Evolutionary conservation across 1,140 invertebrate genomes (phyloP).

Genomic region (Drosophila lowei): DNA sequence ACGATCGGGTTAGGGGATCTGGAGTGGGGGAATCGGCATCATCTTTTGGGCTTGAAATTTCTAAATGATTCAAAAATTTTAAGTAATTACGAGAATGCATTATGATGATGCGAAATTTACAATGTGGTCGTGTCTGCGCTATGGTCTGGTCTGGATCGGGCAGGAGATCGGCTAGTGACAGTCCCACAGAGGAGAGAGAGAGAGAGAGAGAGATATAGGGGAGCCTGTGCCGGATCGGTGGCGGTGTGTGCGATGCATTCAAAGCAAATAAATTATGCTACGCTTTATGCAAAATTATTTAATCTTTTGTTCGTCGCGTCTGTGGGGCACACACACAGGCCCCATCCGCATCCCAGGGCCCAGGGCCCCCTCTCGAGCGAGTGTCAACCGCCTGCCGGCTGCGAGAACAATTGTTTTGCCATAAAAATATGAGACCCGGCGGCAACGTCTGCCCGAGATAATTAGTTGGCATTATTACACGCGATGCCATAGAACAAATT

Average conservation of each 20-base stretch:
- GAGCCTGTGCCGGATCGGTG: conserved; percentile 64
- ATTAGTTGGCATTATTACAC: conserved; percentile 76
- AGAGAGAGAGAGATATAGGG: conserved; percentile 2
- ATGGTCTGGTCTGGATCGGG: conserved; percentile 13
- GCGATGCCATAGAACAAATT: conserved; percentile 57
- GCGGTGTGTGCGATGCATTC: conserved; percentile 78
- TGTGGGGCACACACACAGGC: conserved; percentile 23
- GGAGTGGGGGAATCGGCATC: conserved; percentile 34
- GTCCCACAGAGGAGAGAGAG: background rate
- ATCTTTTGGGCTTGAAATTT: conserved; percentile 67
- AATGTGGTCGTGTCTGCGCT: conserved; percentile 46
- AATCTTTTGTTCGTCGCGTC: conserved; percentile 79
- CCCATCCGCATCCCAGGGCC: background rate
- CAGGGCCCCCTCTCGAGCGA: background rate
- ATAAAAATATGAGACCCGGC: conserved; percentile 75
- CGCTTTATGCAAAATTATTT: conserved; percentile 82
- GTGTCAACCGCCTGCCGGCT: conserved; percentile 4
- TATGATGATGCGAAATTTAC: conserved; percentile 82
- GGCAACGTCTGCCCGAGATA: conserved; percentile 71
- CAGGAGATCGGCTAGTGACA: background rate
- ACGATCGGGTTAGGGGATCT: conserved; percentile 19
- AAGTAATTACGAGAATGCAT: conserved; percentile 82
- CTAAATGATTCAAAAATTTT: conserved; percentile 80
- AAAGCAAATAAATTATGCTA: conserved; percentile 82
- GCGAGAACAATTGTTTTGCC: conserved; percentile 68